phyloP scores from a whole-genome alignment of 2,113 vertebrate genomes.

The Ammodramus savannarum region DNA sequence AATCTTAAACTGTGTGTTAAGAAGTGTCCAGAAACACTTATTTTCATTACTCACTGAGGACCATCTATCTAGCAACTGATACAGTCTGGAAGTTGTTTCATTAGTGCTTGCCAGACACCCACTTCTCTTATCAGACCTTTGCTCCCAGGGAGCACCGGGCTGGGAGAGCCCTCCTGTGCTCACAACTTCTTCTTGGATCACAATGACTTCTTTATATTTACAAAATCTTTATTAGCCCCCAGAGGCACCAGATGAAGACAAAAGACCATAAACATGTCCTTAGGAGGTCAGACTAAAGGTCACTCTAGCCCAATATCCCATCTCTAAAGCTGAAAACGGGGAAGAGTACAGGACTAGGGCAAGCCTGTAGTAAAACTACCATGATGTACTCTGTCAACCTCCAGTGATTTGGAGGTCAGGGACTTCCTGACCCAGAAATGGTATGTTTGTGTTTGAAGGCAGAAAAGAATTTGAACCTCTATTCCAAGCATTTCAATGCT shows the following conservation, averaged over 20 bases:
- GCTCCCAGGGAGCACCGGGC: not conserved
- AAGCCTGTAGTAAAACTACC: not conserved
- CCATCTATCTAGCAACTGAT: not conserved
- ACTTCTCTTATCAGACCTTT: slow-evolving; percentile 37
- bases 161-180: not conserved
- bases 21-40: not conserved
- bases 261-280: slow-evolving; percentile 23
- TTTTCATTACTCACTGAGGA: slow-evolving; percentile 8
- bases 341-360: not conserved
- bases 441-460: slow-evolving; percentile 37
- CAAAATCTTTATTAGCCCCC: slow-evolving; percentile 31
- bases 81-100: slow-evolving; percentile 16
- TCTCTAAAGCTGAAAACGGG: not conserved
- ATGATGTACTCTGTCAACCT: not conserved
- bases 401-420: slow-evolving; percentile 44
- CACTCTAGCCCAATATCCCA: not conserved
- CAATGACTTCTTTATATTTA: not conserved
- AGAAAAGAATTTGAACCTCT: not conserved
- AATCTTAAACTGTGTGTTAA: not conserved
- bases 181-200: slow-evolving; percentile 11
- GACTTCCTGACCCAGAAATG: slow-evolving; percentile 31
- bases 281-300: slow-evolving; percentile 31
- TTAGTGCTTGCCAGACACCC: slow-evolving; percentile 13
- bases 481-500: slow-evolving; percentile 2
- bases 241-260: slow-evolving; percentile 37